Evolutionary conservation across 2,113 vertebrate genomes (phyloP).

Genomic region (Phalacrocorax aristotelis): DNA sequence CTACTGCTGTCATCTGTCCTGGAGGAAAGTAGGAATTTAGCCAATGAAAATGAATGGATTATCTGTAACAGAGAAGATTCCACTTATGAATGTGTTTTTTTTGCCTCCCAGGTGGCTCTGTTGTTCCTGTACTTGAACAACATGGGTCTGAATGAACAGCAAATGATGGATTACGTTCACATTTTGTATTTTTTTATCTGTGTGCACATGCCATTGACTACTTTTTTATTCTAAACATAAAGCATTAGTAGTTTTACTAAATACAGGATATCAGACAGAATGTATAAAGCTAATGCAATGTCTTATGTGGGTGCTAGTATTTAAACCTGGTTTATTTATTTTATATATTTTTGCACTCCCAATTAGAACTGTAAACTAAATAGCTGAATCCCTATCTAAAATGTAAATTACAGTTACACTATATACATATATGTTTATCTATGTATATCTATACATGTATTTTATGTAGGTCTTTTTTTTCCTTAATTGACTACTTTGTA

Average conservation of each 20-base stretch:
- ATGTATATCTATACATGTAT: neutral
- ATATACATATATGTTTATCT: neutral
- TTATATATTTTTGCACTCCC: neutral
- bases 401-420: neutral
- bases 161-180: neutral
- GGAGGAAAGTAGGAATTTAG: neutral
- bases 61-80: neutral
- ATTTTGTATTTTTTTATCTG: neutral
- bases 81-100: neutral
- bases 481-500: neutral
- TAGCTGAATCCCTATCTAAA: neutral
- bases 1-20: neutral
- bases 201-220: neutral
- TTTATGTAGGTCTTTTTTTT: neutral
- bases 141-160: neutral
- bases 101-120: neutral
- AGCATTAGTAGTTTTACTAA: neutral
- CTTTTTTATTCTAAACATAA: neutral
- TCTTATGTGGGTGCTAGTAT: neutral
- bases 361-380: neutral
- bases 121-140: neutral
- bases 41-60: neutral
- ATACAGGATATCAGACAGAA: neutral
- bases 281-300: neutral
- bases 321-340: neutral